Evolutionary conservation across 2,888 invertebrate species (phyloP).

Genomic region (Charanyca ferruginea): DNA sequence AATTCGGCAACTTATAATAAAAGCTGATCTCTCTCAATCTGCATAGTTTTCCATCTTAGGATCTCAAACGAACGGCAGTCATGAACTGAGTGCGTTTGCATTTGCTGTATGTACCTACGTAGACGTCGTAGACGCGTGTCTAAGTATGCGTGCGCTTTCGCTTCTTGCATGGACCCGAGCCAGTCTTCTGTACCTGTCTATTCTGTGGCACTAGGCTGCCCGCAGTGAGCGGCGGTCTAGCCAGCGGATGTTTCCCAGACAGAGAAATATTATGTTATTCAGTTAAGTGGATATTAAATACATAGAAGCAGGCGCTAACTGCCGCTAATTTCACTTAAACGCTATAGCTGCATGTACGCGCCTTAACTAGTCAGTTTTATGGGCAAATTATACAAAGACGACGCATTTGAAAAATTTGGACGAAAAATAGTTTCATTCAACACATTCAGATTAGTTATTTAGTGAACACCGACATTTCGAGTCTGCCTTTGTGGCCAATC

Average conservation of each 20-base stretch:
- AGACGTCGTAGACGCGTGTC: not conserved
- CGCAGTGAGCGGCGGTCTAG: slow-evolving; percentile 57
- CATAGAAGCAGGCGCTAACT: slow-evolving; percentile 74
- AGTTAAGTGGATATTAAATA: slow-evolving; percentile 77
- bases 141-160: not conserved
- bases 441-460: slow-evolving; percentile 34
- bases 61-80: not conserved
- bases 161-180: not conserved
- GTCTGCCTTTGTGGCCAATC: slow-evolving; percentile 13
- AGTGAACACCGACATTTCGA: slow-evolving; percentile 8
- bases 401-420: slow-evolving; percentile 58
- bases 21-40: too few species aligned
- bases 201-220: slow-evolving; percentile 23
- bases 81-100: not conserved
- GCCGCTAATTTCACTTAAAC: slow-evolving; percentile 75
- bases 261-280: slow-evolving; percentile 74
- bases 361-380: slow-evolving; percentile 63
- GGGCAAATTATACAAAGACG: slow-evolving; percentile 66
- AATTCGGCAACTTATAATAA: too few species aligned
- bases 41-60: too few species aligned
- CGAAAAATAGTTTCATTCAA: slow-evolving; percentile 58
- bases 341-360: slow-evolving; percentile 45
- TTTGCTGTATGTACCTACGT: too few species aligned
- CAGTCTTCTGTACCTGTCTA: slow-evolving; percentile 7
- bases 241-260: slow-evolving; percentile 81